A percentile compares a stretch with the other conserved stretches of the same genome.
Evolutionary conservation across 2,888 invertebrate species (phyloP).

Genomic region (Camponotus fellah): DNA sequence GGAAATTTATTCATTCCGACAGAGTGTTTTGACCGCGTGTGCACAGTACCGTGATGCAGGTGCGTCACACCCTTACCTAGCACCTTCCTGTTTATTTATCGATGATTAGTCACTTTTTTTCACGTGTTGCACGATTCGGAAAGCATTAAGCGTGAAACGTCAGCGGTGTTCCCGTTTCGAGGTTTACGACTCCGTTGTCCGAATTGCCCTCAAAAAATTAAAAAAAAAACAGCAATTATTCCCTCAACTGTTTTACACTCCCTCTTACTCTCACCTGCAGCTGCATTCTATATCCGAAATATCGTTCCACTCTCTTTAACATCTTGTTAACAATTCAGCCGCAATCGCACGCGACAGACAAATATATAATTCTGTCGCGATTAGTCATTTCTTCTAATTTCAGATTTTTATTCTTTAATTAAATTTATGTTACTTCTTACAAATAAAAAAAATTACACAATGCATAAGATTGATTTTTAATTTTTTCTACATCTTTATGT

Average conservation of each 20-base stretch:
- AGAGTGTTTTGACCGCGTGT: slow-evolving; percentile 54
- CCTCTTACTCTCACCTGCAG: slow-evolving; percentile 32
- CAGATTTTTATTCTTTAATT: slow-evolving; percentile 5
- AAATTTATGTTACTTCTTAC: neutral
- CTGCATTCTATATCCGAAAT: slow-evolving; percentile 7
- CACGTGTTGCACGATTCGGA: slow-evolving; percentile 57
- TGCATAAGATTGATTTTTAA: neutral
- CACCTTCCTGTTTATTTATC: slow-evolving; percentile 73
- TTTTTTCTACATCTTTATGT: neutral
- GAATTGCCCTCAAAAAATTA: slow-evolving; percentile 53
- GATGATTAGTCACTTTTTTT: slow-evolving; percentile 68
- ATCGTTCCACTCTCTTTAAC: slow-evolving; percentile 39
- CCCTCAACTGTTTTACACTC: slow-evolving; percentile 64
- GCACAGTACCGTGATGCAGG: slow-evolving; percentile 65
- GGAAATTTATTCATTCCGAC: slow-evolving; percentile 42
- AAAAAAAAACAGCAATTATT: slow-evolving; percentile 66
- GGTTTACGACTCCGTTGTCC: slow-evolving; percentile 47
- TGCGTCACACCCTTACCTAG: slow-evolving; percentile 64
- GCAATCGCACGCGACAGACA: slow-evolving; percentile 41
- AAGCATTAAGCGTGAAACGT: slow-evolving; percentile 58
- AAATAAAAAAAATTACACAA: neutral
- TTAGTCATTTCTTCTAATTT: neutral
- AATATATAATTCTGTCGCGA: neutral
- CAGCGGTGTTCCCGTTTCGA: slow-evolving; percentile 15
- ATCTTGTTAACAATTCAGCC: slow-evolving; percentile 23